Conservation (phyloP, 2,797 vertebrate genomes). For the Coregonus sp. region DNA sequence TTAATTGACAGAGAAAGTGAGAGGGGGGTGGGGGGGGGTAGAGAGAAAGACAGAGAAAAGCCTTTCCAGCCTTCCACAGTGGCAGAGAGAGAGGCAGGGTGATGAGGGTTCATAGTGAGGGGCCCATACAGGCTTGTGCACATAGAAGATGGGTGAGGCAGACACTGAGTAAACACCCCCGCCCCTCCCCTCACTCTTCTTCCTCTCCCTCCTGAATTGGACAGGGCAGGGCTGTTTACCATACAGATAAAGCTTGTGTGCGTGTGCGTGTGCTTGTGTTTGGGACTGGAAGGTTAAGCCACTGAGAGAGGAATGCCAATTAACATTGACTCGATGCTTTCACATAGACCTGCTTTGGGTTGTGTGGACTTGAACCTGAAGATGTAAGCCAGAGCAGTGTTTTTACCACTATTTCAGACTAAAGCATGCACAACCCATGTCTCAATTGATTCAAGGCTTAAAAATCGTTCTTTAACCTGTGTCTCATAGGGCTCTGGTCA, state of each 20-base stretch:
- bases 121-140: not conserved
- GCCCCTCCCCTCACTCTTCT: not conserved
- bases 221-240: slow-evolving; percentile 24
- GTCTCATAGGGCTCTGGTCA: too few species aligned
- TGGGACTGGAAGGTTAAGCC: not conserved
- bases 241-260: not conserved
- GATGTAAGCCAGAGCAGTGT: not conserved
- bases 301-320: slow-evolving; percentile 31
- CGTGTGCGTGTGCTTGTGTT: not conserved
- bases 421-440: not conserved
- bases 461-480: too few species aligned
- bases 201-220: not conserved
- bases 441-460: too few species aligned
- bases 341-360: not conserved
- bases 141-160: not conserved
- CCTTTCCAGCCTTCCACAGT: too few species aligned
- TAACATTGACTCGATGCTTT: slow-evolving; percentile 25
- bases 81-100: not conserved
- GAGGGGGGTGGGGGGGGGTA: not conserved
- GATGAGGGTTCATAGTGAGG: not conserved
- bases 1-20: not conserved
- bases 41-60: not conserved
- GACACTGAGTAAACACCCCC: slow-evolving; percentile 7
- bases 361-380: not conserved
- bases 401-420: not conserved